Conservation (phyloP, 1,140 invertebrate species). For the Bilobella aurantiaca region DNA sequence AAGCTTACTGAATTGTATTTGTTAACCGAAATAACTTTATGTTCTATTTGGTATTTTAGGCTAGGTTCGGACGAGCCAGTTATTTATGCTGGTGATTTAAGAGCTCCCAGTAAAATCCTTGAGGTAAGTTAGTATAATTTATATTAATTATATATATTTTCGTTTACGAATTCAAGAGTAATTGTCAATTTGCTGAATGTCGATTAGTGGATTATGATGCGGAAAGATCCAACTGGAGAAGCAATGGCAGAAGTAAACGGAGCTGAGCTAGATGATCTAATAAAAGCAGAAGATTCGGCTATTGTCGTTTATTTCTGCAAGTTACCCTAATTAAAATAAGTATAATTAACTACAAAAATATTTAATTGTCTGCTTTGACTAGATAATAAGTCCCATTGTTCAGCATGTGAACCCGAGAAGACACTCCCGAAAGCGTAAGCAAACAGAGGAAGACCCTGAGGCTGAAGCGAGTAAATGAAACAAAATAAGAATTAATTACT, state of each 20-base stretch:
- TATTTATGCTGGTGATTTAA: conserved; percentile 67
- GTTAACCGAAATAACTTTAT: no score
- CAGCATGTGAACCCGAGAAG: conserved; percentile 23
- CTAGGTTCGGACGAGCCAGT: conserved; percentile 77
- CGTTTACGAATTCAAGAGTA: background rate
- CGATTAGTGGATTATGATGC: conserved; percentile 64
- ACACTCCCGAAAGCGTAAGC: conserved; percentile 19
- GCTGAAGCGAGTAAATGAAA: conserved; percentile 14
- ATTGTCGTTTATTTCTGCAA: conserved; percentile 78
- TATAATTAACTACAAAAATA: background rate
- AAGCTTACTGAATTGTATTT: no score
- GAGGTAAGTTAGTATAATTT: conserved; percentile 38
- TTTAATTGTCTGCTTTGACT: background rate
- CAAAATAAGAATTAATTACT: background rate
- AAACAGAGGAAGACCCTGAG: conserved; percentile 18
- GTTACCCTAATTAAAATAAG: background rate
- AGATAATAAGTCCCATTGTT: conserved; percentile 24
- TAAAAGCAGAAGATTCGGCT: conserved; percentile 59
- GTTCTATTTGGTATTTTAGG: no score
- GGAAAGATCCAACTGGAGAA: conserved; percentile 80
- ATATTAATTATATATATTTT: background rate
- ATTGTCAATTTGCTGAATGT: background rate
- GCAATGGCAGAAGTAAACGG: conserved; percentile 81
- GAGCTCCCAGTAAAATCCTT: conserved; percentile 46
- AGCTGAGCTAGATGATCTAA: conserved; percentile 63